Base-by-base conservation (phyloP, 2,888 invertebrate genomes). In the Heliconius ismenius region DNA sequence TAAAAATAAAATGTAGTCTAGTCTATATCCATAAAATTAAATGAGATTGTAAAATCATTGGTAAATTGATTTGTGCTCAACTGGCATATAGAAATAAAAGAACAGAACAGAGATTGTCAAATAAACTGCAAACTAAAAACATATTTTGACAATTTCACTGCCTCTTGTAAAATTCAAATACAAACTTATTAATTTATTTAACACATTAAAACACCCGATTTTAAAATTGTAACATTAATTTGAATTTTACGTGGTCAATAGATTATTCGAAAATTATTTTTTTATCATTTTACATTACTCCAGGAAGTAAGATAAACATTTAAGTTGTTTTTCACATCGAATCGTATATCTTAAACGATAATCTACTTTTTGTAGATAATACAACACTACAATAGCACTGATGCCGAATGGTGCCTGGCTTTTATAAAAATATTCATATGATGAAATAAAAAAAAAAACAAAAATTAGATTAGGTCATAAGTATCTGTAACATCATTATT, bases 331-430 rank as follows among this genome's bases (percentile, higher is more conserved):
- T 81, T 49, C 21, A 86, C 87, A 87, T 87, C 84, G 84, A 86
- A 85, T 83, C 73, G 75, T 77, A 43, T 75, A 80, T 81, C 76
- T 76, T 70, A 77, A 76, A 79, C 60, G 75, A 63, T 80, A 82
- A 76, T 76, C 58, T 26, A 24, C 28, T 39, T 65, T 65, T 43
- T n/a, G 54, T 73, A 62, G 70, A 64, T 63, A 65, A 64, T 54
- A 70, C 18, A 70, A 63, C 36, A 70, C 70, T 75, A 75, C 82
- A 83, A 78, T 80, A 81, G 80, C 81, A 83, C 76, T 83, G 81
- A 86, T 85, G 84, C 89, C 89, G 84, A 86, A 86, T 84, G 89
- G 89, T 91, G 90, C 90, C 89, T 89, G 87, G 89, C 89, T 89
- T 89, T 85, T 85, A 83, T 86, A 84, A 62, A 73, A 39, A 63